phyloP scores from a whole-genome alignment of 1,140 invertebrate species.

The Oryctes rhinoceros region DNA sequence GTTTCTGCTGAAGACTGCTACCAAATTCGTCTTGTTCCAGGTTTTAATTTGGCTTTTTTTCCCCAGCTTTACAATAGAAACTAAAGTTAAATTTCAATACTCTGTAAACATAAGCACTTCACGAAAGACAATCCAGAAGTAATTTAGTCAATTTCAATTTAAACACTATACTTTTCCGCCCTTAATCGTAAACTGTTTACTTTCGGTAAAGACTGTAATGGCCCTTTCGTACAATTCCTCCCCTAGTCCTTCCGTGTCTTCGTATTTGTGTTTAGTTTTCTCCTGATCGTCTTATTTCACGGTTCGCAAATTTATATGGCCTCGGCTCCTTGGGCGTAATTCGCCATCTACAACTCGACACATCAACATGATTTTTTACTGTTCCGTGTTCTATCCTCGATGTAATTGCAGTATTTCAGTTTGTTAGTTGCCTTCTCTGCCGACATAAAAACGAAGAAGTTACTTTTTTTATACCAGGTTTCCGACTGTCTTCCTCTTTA shows the following conservation, averaged over 20 bases:
- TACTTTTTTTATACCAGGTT: not conserved
- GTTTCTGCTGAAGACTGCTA: too few relatives aligned
- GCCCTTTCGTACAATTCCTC: not conserved
- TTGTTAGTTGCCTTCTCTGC: not conserved
- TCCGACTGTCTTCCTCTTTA: too few relatives aligned
- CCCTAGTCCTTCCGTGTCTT: not conserved
- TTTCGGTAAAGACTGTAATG: constrained; percentile 42
- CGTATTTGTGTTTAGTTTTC: constrained; percentile 49
- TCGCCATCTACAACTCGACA: constrained; percentile 17
- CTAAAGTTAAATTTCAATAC: not conserved
- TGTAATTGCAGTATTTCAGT: constrained; percentile 22
- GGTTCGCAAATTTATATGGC: constrained; percentile 52
- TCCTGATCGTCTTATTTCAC: constrained; percentile 55
- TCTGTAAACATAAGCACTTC: not conserved
- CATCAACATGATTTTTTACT: constrained; percentile 22
- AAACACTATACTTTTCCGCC: constrained; percentile 10
- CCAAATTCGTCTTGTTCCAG: too few relatives aligned
- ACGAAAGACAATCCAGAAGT: constrained; percentile 3
- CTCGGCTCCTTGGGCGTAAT: constrained; percentile 34
- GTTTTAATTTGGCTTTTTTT: too few relatives aligned
- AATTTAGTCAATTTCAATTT: constrained; percentile 16
- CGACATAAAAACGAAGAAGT: constrained; percentile 1
- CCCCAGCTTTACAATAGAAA: too few relatives aligned
- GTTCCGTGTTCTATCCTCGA: constrained; percentile 3
- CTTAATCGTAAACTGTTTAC: constrained; percentile 48